phyloP scores from a whole-genome alignment of 1,140 invertebrate genomes.

The Drosophila sp. region DNA sequence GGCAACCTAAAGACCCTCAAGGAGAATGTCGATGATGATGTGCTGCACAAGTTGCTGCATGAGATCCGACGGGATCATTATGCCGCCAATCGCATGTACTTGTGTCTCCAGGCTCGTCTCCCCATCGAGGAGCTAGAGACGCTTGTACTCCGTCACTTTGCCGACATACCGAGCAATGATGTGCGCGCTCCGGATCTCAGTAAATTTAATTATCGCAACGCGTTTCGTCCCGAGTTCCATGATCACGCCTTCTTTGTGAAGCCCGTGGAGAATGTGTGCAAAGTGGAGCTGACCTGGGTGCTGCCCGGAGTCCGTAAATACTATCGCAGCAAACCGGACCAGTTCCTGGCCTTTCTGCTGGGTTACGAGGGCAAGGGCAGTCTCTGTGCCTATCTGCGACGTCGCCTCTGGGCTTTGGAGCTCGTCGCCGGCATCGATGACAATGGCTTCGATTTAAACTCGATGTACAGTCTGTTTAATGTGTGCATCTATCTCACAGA shows the following conservation, averaged over 20 bases:
- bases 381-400: slow-evolving; percentile 92
- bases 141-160: slow-evolving; percentile 88
- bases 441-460: slow-evolving; percentile 91
- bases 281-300: slow-evolving; percentile 91
- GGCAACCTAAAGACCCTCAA: slow-evolving; percentile 92
- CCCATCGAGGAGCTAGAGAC: slow-evolving; percentile 90
- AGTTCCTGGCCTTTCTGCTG: slow-evolving; percentile 92
- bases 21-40: slow-evolving; percentile 88
- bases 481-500: slow-evolving; percentile 92
- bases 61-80: slow-evolving; percentile 94
- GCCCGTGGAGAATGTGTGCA: slow-evolving; percentile 89
- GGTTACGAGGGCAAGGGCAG: slow-evolving; percentile 96
- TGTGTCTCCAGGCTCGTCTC: slow-evolving; percentile 92
- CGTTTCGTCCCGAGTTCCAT: slow-evolving; percentile 89
- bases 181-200: slow-evolving; percentile 87
- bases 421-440: slow-evolving; percentile 91
- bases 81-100: slow-evolving; percentile 94
- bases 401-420: slow-evolving; percentile 94
- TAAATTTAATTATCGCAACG: slow-evolving; percentile 81
- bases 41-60: slow-evolving; percentile 88
- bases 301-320: slow-evolving; percentile 88
- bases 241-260: slow-evolving; percentile 91
- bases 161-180: slow-evolving; percentile 88
- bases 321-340: slow-evolving; percentile 91
- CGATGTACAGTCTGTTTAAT: slow-evolving; percentile 90